Conservation (phyloP, 2,113 vertebrate genomes). For the Promerops cafer region DNA sequence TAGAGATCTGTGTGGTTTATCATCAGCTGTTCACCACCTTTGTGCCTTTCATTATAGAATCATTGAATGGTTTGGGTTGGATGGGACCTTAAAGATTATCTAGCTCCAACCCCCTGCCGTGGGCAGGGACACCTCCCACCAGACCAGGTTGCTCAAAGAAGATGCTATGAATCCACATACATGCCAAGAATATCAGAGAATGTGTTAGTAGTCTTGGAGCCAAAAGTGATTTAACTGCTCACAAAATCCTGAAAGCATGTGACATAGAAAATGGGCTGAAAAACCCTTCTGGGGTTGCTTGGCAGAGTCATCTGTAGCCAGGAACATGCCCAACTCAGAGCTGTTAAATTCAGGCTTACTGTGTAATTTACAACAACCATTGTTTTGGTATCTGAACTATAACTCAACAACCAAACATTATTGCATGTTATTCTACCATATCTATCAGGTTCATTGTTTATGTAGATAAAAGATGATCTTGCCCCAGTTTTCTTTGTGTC, state of each 20-base stretch:
- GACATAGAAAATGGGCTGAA: neutral
- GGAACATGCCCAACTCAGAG: neutral
- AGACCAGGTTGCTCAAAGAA: neutral
- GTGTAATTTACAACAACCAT: neutral
- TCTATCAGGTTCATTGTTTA: slow-evolving; percentile 56
- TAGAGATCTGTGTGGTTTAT: neutral
- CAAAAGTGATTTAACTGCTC: neutral
- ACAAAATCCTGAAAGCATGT: neutral
- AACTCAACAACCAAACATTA: neutral
- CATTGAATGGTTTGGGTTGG: neutral
- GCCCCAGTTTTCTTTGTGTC: neutral
- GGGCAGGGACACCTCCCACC: neutral
- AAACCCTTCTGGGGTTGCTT: neutral
- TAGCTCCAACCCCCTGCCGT: neutral
- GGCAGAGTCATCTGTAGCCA: neutral
- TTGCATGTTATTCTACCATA: neutral
- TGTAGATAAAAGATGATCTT: slow-evolving; percentile 45
- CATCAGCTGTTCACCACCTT: neutral
- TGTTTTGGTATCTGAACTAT: neutral
- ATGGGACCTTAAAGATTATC: neutral
- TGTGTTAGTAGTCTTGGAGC: neutral
- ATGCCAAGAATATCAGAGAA: neutral
- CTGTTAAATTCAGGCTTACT: neutral
- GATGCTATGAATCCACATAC: neutral
- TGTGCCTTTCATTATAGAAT: neutral